phyloP scores from a whole-genome alignment of 2,797 vertebrate species.

The Acanthornis magna region DNA sequence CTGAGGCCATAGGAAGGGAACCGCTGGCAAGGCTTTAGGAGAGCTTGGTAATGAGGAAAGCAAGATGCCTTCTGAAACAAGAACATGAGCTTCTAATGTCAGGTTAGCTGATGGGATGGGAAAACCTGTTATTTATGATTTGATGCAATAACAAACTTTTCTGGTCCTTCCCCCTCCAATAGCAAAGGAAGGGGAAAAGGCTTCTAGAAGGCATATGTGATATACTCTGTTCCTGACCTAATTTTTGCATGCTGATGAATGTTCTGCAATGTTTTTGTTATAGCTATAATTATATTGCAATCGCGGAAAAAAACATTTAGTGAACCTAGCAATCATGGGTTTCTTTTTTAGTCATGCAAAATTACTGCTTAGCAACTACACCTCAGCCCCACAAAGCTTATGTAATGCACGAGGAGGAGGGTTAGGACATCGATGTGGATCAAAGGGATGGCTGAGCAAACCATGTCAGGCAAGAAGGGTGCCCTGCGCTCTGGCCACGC shows the following conservation, averaged over 20 bases:
- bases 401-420: not conserved
- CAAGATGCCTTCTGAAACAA: not conserved
- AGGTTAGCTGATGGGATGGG: not conserved
- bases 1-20: accelerated
- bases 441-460: not conserved
- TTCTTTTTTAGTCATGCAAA: constrained; percentile 21
- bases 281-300: constrained; percentile 3
- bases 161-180: not conserved
- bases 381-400: not conserved
- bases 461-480: not conserved
- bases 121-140: not conserved
- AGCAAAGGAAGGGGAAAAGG: not conserved
- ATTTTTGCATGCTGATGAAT: not conserved
- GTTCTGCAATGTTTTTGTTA: not conserved
- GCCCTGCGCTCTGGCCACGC: accelerated
- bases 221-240: not conserved
- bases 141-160: not conserved
- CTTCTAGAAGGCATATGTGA: not conserved
- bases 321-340: constrained; percentile 28
- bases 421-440: not conserved
- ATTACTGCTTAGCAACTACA: constrained; percentile 42
- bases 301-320: not conserved
- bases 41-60: not conserved
- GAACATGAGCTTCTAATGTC: not conserved
- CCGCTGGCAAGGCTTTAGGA: not conserved